Evolutionary conservation across 2,888 invertebrate genomes (phyloP), one percentile per base, ranked within the genome.

Genomic region (Xiphydria camelus): DNA sequence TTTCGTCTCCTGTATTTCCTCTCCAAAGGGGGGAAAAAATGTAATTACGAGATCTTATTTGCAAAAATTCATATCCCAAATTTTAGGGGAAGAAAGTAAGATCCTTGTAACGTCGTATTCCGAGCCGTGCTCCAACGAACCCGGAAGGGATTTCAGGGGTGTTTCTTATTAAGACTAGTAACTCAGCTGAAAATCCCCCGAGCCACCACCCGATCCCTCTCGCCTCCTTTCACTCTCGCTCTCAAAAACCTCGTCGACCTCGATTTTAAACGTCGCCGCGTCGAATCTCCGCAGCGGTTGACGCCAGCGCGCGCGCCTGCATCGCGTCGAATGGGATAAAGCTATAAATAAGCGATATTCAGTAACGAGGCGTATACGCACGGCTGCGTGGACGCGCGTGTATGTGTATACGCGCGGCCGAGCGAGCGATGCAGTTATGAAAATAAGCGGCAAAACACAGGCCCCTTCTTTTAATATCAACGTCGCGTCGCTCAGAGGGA

Each of bases 401-500:
- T 7, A 3, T 10, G 26, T n/a, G n/a, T n/a, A n/a, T n/a, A n/a
- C n/a, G n/a, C n/a, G n/a, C n/a, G n/a, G n/a, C n/a, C n/a, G n/a
- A n/a, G n/a, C n/a, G 42, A 15, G 20, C 36, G 31, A 32, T 34
- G 39, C 34, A 45, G 39, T 45, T 23, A 45, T 45, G 39, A 45
- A 45, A 40, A 45, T 45, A 40, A 45, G 39, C 38, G 39, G 26
- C 39, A 45, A 45, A 45, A 40, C 39, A 34, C 38, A 18, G 15
- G 39, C 18, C 33, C n/a, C n/a, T n/a, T 40, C 34, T 38, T 29
- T 33, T 25, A 33, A 38, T 39, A 45, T 45, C 39, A 33, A 40
- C 38, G 35, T 39, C 32, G 34, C 38, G 35, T 39, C 32, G 39
- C 34, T 40, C 39, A 38, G 33, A 34, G 39, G 32, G 26, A 25